phyloP scores from a whole-genome alignment of 2,113 vertebrate genomes.

The Pedetes capensis region DNA sequence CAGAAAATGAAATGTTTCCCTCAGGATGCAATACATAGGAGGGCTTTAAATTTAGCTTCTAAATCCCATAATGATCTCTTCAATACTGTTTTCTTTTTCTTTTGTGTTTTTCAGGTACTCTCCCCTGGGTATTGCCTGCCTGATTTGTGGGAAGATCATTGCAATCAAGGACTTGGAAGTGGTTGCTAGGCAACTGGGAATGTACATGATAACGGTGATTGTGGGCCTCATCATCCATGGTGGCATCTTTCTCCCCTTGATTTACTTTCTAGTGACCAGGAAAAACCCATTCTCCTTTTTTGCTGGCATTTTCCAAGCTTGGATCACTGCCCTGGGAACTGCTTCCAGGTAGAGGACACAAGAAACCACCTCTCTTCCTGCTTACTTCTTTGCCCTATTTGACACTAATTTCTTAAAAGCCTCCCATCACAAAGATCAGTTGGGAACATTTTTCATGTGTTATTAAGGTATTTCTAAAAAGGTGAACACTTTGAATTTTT shows the following conservation, averaged over 20 bases:
- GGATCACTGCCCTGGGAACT: slow-evolving; percentile 98
- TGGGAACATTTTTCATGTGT: background rate
- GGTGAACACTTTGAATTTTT: background rate
- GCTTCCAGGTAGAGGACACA: slow-evolving; percentile 92
- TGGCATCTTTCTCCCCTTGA: slow-evolving; percentile 95
- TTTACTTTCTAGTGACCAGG: slow-evolving; percentile 96
- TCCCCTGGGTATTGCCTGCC: slow-evolving; percentile 96
- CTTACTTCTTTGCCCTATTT: background rate
- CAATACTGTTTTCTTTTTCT: background rate
- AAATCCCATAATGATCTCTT: background rate
- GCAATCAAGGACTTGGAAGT: slow-evolving; percentile 98
- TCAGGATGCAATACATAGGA: background rate
- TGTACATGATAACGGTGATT: slow-evolving; percentile 99
- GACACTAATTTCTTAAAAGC: background rate
- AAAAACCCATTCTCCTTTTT: slow-evolving; percentile 98
- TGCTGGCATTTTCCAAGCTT: slow-evolving; percentile 98
- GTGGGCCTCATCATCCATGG: slow-evolving; percentile 97
- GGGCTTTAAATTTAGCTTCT: background rate
- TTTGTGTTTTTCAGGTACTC: slow-evolving; percentile 91
- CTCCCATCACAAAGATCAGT: background rate
- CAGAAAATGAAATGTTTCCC: background rate
- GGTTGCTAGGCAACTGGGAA: slow-evolving; percentile 95
- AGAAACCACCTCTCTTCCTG: slow-evolving; percentile 45
- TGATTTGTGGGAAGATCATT: slow-evolving; percentile 99
- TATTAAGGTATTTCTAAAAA: background rate